Evolutionary conservation across 1,140 invertebrate genomes (phyloP), one percentile per base, ranked within the genome.

Genomic region (Anastatus disparis): DNA sequence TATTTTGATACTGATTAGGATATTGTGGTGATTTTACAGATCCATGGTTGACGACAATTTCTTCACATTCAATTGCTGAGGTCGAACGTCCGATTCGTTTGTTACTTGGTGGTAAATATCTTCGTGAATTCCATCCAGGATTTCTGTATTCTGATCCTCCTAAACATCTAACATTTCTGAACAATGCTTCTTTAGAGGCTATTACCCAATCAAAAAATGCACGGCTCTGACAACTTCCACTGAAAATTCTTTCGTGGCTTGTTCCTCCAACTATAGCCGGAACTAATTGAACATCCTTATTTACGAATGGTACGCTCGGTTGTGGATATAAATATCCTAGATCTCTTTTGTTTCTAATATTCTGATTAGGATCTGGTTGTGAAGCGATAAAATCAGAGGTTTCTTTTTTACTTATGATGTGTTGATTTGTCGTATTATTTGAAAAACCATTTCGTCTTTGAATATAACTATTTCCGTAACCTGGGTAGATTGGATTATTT

Each of bases 151-250:
- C n/a, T n/a, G n/a, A n/a, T n/a, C n/a, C n/a, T 17, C 48, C 17
- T 15, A 50, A 15, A 55, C 82, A 83, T 56, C 75, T 75, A 0
- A 74, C 73, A 13, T 75, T 75, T 13, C 65, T 72, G 0, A 82
- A 55, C 53, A 78, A 77, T 20, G 71, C 75, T 50, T 81, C 78
- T 44, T 82, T 84, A 0, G 78, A 78, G 2, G 78, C 74, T 0
- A 78, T 48, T 0, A 73, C 72, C 81, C 82, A 83, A 59, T 82
- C 78, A n/a, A 81, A 62, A 20, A 81, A 78, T 12, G 73, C 24
- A 8, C 78, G 73, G 4, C 71, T 67, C 31, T 81, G 76, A 72
- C 82, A 83, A 10, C 52, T 68, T 2, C 70, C 70, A 0, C 12
- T 29, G 9, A 55, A 56, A 15, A 52, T 38, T 35, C 64, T 9